Base-by-base conservation (phyloP, 2,113 vertebrate genomes). In the Salvator merianae region DNA sequence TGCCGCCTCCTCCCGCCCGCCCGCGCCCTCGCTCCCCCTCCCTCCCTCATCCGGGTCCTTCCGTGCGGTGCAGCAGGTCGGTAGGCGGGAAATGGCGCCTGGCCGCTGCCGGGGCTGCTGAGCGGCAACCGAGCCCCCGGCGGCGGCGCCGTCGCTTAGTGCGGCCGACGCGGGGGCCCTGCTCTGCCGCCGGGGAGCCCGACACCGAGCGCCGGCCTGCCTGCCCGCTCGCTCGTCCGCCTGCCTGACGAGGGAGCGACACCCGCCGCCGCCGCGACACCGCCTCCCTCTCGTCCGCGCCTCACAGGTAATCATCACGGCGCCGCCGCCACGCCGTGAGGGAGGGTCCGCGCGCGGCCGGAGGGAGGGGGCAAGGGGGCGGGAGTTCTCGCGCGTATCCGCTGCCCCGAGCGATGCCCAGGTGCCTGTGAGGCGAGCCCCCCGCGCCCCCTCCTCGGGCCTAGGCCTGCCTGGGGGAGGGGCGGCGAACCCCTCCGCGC, bases 61-160 rank as follows among this genome's bases (percentile, higher is more conserved):
- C 93, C 93, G 96, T 95, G 96, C 96, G 93, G 94, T 94, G 94
- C 93, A 94, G 94, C 95, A 95, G 95, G 94, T 96, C 95, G 96
- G 97, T 97, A 97, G 98, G 98, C 97, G 98, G 97, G 98, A 98
- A 98, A 98, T 98, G 97, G 98, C 97, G 98, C 96, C 97, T 95
- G 96, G 95, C 96, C 96, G 95, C 97, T 92, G 94, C 76, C 95
- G 93, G 96, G 94, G 95, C 91, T 87, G 91, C 91, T 92, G 94
- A 89, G 87, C 75, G 79, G 84, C 82, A 69, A 84, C 84, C 7
- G 83, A 62, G 83, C 66, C 75, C 82, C 84, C 82, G 80, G 86
- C 55, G 32, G 82, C 81, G 47, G 82, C 43, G 63, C 7, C 18
- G 55, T 18, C 32, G 75, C 72, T 75, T 75, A n/a, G 81, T 66